Evolutionary conservation across 2,113 vertebrate genomes (phyloP), one percentile per base, ranked within the genome.

Genomic region (Paramisgurnus dabryanus): DNA sequence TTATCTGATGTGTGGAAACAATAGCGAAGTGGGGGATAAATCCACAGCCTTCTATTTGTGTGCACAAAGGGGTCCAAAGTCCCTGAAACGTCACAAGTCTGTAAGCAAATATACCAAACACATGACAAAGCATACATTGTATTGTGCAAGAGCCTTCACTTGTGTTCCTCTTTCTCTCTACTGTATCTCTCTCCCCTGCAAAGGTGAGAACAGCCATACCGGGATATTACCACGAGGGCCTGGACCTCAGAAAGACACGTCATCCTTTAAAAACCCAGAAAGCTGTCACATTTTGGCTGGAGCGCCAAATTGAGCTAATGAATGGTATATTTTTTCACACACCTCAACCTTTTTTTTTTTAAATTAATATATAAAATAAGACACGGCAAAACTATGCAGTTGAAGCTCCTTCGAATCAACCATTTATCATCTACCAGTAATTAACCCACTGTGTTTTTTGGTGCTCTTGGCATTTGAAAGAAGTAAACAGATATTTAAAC

Each of bases 61-160:
- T 61, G 60, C 73, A 64, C 22, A 64, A 58, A 39, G 58, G 8
- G 57, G 60, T 70, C 58, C 78, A 80, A 80, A 71, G 78, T 80
- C 68, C 58, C 68, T 7, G 6, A 65, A 72, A 72, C n/a, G 61
- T 80, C 49, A 80, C 49, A 73, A 65, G 78, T 50, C 78, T 40
- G 47, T 45, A 17, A 57, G 61, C 60, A 73, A 73, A 80, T 71
- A 80, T 22, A 40, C 34, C 17, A 65, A 53, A 57, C 78, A 73
- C 78, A 80, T 73, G 68, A 72, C 78, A 66, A 72, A 55, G 60
- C 43, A 72, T 80, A 73, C 69, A 80, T 60, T 65, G 47, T 43
- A 17, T 71, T 65, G 45, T 47, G 69, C 39, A 72, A 80, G n/a
- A 64, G 15, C 2, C 13, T 39, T 69, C 12, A 18, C 13, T 61